Evolutionary conservation across 2,113 vertebrate genomes (phyloP), one percentile per base, ranked within the genome.

Genomic region (Mastomys natalensis): DNA sequence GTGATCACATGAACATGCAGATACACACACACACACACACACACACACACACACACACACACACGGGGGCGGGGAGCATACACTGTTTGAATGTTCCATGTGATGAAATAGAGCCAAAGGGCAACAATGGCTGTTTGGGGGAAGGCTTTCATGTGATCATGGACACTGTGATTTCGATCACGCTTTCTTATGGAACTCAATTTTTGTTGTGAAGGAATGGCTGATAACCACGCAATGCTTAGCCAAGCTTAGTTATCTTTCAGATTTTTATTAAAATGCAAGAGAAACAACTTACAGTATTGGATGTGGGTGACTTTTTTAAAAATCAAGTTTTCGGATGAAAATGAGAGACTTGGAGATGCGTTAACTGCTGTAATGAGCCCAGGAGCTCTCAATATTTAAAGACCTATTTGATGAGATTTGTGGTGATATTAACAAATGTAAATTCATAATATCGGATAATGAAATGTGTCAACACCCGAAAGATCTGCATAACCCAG

Each of bases 341-440:
- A 93, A 96, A 94, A 90, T 82, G 40, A 87, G 53, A 90, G 77
- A 78, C 72, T 45, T 74, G 29, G 51, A 76, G 92, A n/a, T 73
- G 24, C 87, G 62, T 0, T 22, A 70, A 68, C 48, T 43, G 37
- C 40, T 53, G 21, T 66, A 87, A 77, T 62, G 37, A 93, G 40
- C 37, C 81, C 22, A 93, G 48, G 40, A 45, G 58, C 21, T 70
- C 51, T 95, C 66, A 87, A 45, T 87, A 76, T 70, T 95, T 93
- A 90, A 87, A 87, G 82, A 48, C 7, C 73, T 81, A 91, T 76
- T 91, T 70, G 40, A 84, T 70, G 68, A 78, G 37, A 70, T 82
- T 64, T 80, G n/a, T 87, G 17, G 29, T 93, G 62, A 89, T 84
- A 64, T 86, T 92, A 92, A 78, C n/a, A 72, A 45, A 89, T 86